Evolutionary conservation across 1,140 invertebrate genomes (phyloP).

Genomic region (Meteorus sp.): DNA sequence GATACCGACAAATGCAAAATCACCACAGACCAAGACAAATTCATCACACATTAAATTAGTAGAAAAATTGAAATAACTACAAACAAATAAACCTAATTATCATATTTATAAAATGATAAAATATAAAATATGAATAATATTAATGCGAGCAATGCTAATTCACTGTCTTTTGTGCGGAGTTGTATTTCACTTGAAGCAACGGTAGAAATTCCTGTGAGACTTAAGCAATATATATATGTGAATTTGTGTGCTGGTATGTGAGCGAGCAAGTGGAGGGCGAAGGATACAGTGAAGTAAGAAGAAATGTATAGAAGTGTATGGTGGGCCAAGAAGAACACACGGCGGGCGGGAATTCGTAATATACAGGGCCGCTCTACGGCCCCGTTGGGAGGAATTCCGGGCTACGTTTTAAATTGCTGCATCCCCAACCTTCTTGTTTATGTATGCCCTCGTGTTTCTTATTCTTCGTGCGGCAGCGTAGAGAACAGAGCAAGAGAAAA

Average conservation of each 20-base stretch:
- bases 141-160: conserved; percentile 12
- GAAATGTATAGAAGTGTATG: conserved; percentile 20
- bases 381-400: conserved; percentile 60
- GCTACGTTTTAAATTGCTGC: conserved; percentile 63
- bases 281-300: too few species aligned
- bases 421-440: conserved; percentile 61
- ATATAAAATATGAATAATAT: neutral
- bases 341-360: conserved; percentile 56
- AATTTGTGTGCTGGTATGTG: neutral
- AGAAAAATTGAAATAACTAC: too few species aligned
- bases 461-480: conserved; percentile 57
- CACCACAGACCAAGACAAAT: too few species aligned
- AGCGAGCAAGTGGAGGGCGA: too few species aligned
- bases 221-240: neutral
- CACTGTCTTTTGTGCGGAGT: conserved; percentile 15
- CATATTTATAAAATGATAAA: too few species aligned
- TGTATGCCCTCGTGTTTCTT: conserved; percentile 60
- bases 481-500: conserved; percentile 29
- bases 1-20: too few species aligned
- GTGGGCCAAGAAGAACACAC: conserved; percentile 35
- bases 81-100: too few species aligned
- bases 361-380: conserved; percentile 58
- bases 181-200: conserved; percentile 16
- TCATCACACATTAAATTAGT: too few species aligned
- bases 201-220: conserved; percentile 19